These are phyloP conservation scores for Palythoa heliodiscus DNA, from an alignment of 92 coral and sea anemone species.

Conservation along the genomic window DNA sequence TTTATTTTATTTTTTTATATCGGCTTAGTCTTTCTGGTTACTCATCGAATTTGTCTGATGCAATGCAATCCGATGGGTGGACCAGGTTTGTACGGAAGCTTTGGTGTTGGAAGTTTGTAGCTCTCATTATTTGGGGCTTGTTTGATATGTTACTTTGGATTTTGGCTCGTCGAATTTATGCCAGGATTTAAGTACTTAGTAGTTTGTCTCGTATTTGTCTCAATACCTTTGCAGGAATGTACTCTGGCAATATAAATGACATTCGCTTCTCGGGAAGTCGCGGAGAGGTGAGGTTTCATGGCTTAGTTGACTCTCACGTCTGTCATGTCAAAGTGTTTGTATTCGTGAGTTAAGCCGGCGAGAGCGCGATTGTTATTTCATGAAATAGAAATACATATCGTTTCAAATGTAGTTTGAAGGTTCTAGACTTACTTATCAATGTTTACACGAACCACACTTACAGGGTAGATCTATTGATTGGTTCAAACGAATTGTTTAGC, in stretches of 20 bases:
- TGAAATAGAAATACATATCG: background rate
- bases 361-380: slow-evolving; percentile 9
- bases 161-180: slow-evolving; percentile 36
- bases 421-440: slow-evolving; percentile 20
- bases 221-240: slow-evolving; percentile 66
- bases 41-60: slow-evolving; percentile 95
- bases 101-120: slow-evolving; percentile 67
- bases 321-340: slow-evolving; percentile 59
- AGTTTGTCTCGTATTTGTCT: background rate
- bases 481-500: slow-evolving; percentile 26
- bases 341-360: slow-evolving; percentile 39
- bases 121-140: slow-evolving; percentile 74
- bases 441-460: slow-evolving; percentile 41
- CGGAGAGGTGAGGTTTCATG: slow-evolving; percentile 90
- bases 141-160: slow-evolving; percentile 59
- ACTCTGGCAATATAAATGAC: slow-evolving; percentile 87
- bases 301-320: slow-evolving; percentile 48
- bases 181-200: slow-evolving; percentile 19
- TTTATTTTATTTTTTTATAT: slow-evolving; percentile 81
- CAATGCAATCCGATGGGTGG: slow-evolving; percentile 95
- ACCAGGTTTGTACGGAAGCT: slow-evolving; percentile 79
- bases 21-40: slow-evolving; percentile 80
- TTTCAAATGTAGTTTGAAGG: background rate
- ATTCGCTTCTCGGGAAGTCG: slow-evolving; percentile 96
- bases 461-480: slow-evolving; percentile 26